Conservation (phyloP, 2,888 invertebrate species). For the Altica lythri region DNA sequence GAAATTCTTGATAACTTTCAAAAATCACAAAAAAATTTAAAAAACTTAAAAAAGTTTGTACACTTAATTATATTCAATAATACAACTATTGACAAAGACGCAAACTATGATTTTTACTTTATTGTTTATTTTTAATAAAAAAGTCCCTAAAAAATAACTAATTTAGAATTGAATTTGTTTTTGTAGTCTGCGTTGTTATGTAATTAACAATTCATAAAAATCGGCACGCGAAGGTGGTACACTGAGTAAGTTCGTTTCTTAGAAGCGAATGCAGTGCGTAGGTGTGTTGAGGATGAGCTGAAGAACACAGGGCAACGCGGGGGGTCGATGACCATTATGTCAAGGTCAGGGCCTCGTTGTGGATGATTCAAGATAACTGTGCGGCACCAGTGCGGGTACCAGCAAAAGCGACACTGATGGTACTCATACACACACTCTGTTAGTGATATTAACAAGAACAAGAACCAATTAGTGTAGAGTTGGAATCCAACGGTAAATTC, state of each 20-base stretch:
- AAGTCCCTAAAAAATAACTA: too few relatives aligned
- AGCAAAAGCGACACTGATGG: constrained; percentile 36
- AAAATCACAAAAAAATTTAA: too few relatives aligned
- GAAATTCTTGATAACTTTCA: too few relatives aligned
- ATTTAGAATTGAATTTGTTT: too few relatives aligned
- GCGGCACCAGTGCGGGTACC: constrained; percentile 44
- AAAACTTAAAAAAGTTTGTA: too few relatives aligned
- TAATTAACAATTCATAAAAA: too few relatives aligned
- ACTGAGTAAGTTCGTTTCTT: constrained; percentile 3
- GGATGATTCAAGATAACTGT: constrained; percentile 49
- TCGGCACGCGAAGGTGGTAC: constrained; percentile 2
- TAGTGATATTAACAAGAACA: constrained; percentile 39
- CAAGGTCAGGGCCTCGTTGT: constrained; percentile 40
- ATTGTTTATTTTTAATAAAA: too few relatives aligned
- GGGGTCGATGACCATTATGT: constrained; percentile 51
- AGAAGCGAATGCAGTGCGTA: constrained; percentile 34
- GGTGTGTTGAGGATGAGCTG: constrained; percentile 40
- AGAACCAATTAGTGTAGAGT: constrained; percentile 32
- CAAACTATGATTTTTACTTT: too few relatives aligned
- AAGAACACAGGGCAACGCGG: constrained; percentile 43
- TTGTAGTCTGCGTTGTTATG: too few relatives aligned
- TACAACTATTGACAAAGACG: too few relatives aligned
- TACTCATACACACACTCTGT: constrained; percentile 33
- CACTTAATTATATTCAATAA: too few relatives aligned
- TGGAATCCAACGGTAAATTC: constrained; percentile 54